Percentiles rank a stretch among this genome's conserved stretches.
Evolutionary conservation across 2,888 invertebrate species (phyloP).

Genomic region (Nebria salina): DNA sequence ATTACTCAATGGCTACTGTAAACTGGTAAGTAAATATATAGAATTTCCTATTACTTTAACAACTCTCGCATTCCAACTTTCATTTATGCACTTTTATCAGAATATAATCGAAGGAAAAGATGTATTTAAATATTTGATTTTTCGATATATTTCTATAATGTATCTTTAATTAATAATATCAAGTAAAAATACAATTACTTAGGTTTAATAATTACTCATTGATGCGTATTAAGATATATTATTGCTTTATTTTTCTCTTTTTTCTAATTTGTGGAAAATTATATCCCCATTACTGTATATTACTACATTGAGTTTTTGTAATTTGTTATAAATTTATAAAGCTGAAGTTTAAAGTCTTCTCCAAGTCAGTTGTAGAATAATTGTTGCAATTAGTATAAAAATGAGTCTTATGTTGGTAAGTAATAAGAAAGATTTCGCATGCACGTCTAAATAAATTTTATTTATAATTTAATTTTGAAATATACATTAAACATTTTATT

Average conservation of each 20-base stretch:
- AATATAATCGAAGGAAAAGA: not conserved
- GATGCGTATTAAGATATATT: not conserved
- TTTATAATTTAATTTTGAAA: no score
- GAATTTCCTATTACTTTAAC: not conserved
- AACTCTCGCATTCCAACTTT: not conserved
- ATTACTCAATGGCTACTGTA: not conserved
- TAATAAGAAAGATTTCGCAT: not conserved
- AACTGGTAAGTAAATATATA: not conserved
- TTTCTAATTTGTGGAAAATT: not conserved
- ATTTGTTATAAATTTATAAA: not conserved
- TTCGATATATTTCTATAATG: no score
- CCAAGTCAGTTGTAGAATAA: not conserved
- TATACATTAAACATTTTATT: not conserved
- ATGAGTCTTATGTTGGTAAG: not conserved
- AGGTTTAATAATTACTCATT: not conserved
- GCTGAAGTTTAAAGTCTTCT: not conserved
- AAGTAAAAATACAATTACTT: no score
- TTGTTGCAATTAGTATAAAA: not conserved
- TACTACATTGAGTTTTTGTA: not conserved
- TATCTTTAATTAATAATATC: no score
- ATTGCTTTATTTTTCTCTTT: not conserved
- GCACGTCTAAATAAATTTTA: no score
- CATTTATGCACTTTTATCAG: not conserved
- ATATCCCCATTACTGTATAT: not conserved
- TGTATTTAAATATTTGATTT: not conserved